phyloP scores from a whole-genome alignment of 2,113 vertebrate genomes.

The Halcyon senegalensis region DNA sequence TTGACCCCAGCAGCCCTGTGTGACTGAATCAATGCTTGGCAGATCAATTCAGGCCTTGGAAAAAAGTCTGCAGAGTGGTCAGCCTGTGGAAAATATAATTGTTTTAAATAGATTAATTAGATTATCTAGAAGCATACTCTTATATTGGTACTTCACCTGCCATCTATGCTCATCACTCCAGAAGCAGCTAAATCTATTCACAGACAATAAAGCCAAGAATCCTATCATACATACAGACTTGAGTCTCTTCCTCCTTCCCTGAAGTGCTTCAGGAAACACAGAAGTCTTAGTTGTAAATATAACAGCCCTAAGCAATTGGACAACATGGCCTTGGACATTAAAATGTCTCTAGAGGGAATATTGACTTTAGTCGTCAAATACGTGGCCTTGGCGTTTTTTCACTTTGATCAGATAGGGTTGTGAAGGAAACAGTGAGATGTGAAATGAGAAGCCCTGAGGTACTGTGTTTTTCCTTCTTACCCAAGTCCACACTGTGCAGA shows the following conservation, averaged over 20 bases:
- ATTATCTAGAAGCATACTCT: neutral
- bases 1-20: neutral
- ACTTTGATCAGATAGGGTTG: neutral
- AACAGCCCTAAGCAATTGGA: neutral
- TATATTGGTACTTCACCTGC: neutral
- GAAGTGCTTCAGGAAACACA: neutral
- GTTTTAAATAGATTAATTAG: neutral
- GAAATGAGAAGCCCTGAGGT: neutral
- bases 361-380: neutral
- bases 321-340: rapidly evolving
- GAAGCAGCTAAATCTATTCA: neutral
- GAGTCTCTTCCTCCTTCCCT: neutral
- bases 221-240: neutral
- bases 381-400: neutral
- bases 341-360: neutral
- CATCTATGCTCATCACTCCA: neutral
- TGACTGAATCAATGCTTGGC: neutral
- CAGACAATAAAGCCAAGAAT: neutral
- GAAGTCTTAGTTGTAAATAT: neutral
- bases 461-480: slow-evolving; percentile 67
- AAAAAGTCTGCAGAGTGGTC: neutral
- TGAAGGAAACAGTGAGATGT: neutral
- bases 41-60: neutral
- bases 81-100: neutral
- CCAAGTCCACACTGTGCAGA: slow-evolving; percentile 77